These are phyloP conservation scores for Drosophila melanosoma DNA, from an alignment of 2,888 invertebrate genomes.

Conservation along the genomic window DNA sequence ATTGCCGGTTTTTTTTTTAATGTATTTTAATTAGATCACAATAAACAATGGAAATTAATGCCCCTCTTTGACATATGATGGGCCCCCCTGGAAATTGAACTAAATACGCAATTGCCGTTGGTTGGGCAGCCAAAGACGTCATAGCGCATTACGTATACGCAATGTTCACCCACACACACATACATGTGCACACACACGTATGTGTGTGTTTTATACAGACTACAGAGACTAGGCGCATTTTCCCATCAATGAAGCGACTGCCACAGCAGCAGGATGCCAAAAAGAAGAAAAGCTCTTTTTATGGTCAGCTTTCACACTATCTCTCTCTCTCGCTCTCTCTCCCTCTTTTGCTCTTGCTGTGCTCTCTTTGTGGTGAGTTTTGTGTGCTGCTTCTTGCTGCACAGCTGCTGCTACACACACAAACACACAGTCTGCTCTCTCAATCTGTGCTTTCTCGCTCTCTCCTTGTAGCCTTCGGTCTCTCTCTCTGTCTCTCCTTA, in stretches of 20 bases:
- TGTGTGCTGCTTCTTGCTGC: slow-evolving; percentile 66
- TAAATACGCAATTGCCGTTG: slow-evolving; percentile 49
- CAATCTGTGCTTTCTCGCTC: slow-evolving; percentile 5
- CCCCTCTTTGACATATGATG: not conserved
- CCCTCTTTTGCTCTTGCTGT: slow-evolving; percentile 4
- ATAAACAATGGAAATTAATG: slow-evolving; percentile 40
- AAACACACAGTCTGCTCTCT: slow-evolving; percentile 21
- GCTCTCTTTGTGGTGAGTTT: slow-evolving; percentile 62
- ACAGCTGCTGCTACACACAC: slow-evolving; percentile 67
- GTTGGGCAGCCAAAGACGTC: slow-evolving; percentile 66
- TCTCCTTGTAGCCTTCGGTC: slow-evolving; percentile 2
- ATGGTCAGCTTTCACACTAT: slow-evolving; percentile 4
- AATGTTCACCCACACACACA: slow-evolving; percentile 25
- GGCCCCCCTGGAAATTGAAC: not conserved
- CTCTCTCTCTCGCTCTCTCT: slow-evolving; percentile 17
- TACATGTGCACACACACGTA: not conserved
- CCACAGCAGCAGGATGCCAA: slow-evolving; percentile 64
- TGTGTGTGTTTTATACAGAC: slow-evolving; percentile 6
- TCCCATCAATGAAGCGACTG: slow-evolving; percentile 67
- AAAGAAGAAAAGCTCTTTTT: slow-evolving; percentile 27
- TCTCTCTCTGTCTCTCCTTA: slow-evolving; percentile 12
- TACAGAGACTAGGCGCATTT: slow-evolving; percentile 12
- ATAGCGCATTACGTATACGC: slow-evolving; percentile 78
- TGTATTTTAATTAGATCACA: slow-evolving; percentile 13
- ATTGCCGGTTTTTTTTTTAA: not conserved